phyloP scores from a whole-genome alignment of 1,140 invertebrate genomes.

The Phymastichus coffea region DNA sequence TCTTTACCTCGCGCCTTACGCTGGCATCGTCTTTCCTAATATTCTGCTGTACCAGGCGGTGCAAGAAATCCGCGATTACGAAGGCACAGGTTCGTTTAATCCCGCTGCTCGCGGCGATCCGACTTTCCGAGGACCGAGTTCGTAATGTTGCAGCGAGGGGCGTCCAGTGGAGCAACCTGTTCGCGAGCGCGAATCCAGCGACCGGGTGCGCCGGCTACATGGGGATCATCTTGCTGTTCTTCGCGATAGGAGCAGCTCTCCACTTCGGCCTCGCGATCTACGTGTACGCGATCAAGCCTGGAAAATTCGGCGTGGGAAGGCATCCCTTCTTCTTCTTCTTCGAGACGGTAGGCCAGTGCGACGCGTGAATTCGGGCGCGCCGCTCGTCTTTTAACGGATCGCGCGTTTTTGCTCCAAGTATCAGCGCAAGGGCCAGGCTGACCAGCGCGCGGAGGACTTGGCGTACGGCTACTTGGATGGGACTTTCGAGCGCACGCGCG shows the following conservation, averaged over 20 bases:
- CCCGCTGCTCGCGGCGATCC: too few species aligned
- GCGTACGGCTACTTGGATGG: constrained; percentile 38
- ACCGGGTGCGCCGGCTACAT: constrained; percentile 56
- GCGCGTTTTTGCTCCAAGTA: too few species aligned
- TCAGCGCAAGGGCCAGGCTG: too few species aligned
- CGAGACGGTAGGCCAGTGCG: constrained; percentile 37
- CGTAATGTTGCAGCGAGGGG: constrained; percentile 53
- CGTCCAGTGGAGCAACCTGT: constrained; percentile 62
- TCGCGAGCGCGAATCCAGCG: constrained; percentile 51
- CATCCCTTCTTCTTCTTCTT: constrained; percentile 59
- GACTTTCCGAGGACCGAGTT: too few species aligned
- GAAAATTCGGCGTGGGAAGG: constrained; percentile 56
- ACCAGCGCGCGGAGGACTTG: constrained; percentile 31
- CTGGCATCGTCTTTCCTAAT: constrained; percentile 25
- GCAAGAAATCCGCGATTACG: constrained; percentile 22
- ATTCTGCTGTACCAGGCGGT: neutral
- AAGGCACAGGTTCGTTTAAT: constrained; percentile 8
- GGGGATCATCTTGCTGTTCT: constrained; percentile 52
- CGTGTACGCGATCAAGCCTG: constrained; percentile 58
- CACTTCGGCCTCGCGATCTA: constrained; percentile 57
- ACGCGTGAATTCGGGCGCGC: too few species aligned
- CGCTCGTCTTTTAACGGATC: too few species aligned
- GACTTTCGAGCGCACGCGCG: constrained; percentile 32
- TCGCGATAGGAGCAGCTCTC: constrained; percentile 52
- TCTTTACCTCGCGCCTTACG: constrained; percentile 9